Conservation (phyloP, 2,888 invertebrate genomes). For the Amphipoea lucens region DNA sequence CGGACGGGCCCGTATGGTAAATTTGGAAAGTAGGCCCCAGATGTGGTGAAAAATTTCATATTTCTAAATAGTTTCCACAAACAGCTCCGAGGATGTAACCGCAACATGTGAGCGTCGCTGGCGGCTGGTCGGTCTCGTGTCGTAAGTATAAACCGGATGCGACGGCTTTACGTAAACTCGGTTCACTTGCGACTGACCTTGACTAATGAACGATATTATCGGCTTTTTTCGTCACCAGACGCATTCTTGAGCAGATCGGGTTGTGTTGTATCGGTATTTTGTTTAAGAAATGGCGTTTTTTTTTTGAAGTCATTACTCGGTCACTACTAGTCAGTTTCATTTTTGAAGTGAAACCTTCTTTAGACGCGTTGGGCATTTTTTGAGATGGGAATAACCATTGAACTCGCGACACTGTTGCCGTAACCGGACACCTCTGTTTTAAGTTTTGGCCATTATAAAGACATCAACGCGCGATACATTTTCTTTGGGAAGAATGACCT, state of each 20-base stretch:
- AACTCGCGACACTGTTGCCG: too few species aligned
- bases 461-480: too few species aligned
- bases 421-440: too few species aligned
- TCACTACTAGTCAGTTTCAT: neutral
- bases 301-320: too few species aligned
- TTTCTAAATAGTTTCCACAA: constrained; percentile 7
- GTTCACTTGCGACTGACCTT: constrained; percentile 57
- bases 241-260: constrained; percentile 18
- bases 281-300: neutral
- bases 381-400: too few species aligned
- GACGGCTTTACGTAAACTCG: constrained; percentile 57
- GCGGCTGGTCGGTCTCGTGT: constrained; percentile 11
- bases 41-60: neutral
- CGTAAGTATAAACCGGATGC: constrained; percentile 57
- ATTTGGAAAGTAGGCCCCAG: neutral
- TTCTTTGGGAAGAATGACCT: too few species aligned
- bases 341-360: too few species aligned
- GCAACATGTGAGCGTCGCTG: constrained; percentile 35
- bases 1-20: neutral
- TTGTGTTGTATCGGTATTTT: neutral
- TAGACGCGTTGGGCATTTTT: too few species aligned
- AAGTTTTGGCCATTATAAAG: too few species aligned
- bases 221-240: constrained; percentile 37
- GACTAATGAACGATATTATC: constrained; percentile 55
- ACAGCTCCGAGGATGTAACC: neutral